Evolutionary conservation across 2,888 invertebrate genomes (phyloP), one percentile per base, ranked within the genome.

Genomic region (Melanostoma scalare): DNA sequence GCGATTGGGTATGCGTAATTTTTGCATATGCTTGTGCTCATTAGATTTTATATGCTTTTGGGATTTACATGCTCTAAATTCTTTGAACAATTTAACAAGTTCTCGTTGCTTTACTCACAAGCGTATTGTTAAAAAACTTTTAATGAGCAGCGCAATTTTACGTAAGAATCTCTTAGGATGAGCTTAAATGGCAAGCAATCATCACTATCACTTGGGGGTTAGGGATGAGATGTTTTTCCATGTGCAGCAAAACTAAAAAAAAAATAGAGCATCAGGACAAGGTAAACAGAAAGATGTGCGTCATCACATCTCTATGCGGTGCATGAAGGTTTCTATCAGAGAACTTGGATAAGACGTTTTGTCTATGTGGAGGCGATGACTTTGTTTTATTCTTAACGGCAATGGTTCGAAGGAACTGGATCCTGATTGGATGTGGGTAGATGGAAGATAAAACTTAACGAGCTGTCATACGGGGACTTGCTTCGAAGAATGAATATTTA

Each of bases 1-100:
- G 63, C 69, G 72, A 82, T 82, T 77, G 77, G 68, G 77, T 73
- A 56, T 56, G 69, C 80, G 61, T 76, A 56, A 55, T 53, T 46
- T 65, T 65, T 33, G 35, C 60, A 35, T 48, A 58, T 58, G 53
- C 6, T 40, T 67, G 68, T 46, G 67, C 63, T 81, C 68, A 58
- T 68, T 72, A 55, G 72, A 68, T 75, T 69, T 61, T 80, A 52
- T 58, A 61, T 68, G 58, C 61, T 69, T 50, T 60, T 53, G 48
- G 60, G 61, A 72, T 82, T 63, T 58, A 73, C 73, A 73, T 77
- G 69, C 68, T 77, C 68, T 78, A 53, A 77, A 77, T 77, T 77
- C 46, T 20, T 40, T 8, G 46, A 63, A 63, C 72, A 67, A 73
- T 77, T 82, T 50, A 50, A 77, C 68, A 55, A 52, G 60, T 61